A percentile compares a stretch with the other conserved stretches of the same genome.
phyloP scores from a whole-genome alignment of 2,888 invertebrate species.

The Myopa tessellatipennis region DNA sequence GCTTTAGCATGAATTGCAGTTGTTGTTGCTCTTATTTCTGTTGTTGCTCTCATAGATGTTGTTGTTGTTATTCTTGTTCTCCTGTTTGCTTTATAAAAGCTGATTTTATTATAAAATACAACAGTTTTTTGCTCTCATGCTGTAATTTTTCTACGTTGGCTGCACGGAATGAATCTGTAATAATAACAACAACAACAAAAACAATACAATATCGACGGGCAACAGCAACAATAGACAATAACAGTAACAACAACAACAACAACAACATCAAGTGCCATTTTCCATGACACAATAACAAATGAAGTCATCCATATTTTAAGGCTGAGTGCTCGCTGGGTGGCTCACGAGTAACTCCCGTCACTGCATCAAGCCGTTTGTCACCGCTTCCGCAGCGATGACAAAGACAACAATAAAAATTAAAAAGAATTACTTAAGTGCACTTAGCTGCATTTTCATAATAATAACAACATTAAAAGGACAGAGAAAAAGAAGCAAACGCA shows the following conservation, averaged over 20 bases:
- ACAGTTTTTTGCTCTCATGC: neutral
- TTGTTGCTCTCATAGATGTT: neutral
- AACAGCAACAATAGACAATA: constrained; percentile 16
- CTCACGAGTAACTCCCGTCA: neutral
- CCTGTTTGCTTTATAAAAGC: constrained; percentile 21
- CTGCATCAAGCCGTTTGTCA: constrained; percentile 6
- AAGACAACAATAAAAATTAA: constrained; percentile 54
- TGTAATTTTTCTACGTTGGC: constrained; percentile 1
- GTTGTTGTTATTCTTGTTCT: constrained; percentile 13
- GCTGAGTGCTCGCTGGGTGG: neutral
- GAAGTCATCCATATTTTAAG: constrained; percentile 39
- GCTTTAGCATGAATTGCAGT: neutral
- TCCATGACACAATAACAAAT: constrained; percentile 41
- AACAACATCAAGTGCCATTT: constrained; percentile 31
- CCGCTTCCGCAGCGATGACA: neutral
- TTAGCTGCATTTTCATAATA: constrained; percentile 50
- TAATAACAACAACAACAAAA: neutral
- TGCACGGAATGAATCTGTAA: neutral
- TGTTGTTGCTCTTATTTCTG: neutral
- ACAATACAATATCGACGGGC: neutral
- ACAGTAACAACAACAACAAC: constrained; percentile 23
- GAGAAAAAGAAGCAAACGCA: constrained; percentile 8
- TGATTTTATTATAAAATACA: neutral
- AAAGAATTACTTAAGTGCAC: constrained; percentile 64
- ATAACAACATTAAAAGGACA: constrained; percentile 42